These are phyloP conservation scores for Podocnemis expansa DNA, from an alignment of 2,113 vertebrate species.

Conservation along the genomic window DNA sequence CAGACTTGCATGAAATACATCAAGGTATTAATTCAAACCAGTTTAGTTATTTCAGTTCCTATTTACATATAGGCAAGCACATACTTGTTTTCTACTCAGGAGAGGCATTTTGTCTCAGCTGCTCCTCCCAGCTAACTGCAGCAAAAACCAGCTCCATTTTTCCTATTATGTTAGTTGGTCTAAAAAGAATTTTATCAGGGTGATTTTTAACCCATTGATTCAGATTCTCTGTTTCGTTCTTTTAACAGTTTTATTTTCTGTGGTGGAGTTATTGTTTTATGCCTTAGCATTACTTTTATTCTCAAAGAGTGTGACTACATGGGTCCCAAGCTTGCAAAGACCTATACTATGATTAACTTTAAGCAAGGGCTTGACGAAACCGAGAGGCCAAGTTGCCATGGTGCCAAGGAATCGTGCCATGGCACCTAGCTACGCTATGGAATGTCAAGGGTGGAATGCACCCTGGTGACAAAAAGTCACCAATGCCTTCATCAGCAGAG, in stretches of 20 bases:
- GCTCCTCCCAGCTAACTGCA: not conserved
- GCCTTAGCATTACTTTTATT: not conserved
- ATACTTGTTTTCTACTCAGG: not conserved
- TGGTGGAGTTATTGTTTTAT: not conserved
- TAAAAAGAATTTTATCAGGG: not conserved
- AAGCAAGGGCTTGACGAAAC: no score
- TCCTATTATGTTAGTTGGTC: not conserved
- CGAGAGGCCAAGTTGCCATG: no score
- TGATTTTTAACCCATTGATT: not conserved
- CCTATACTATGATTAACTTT: not conserved
- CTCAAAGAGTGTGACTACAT: not conserved
- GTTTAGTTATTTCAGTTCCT: fast-evolving
- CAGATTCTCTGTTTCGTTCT: not conserved
- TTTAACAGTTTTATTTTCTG: not conserved
- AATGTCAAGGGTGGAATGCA: no score
- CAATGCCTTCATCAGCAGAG: no score
- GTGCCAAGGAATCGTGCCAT: no score
- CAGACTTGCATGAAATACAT: not conserved
- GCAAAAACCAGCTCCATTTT: not conserved
- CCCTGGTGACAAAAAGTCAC: no score
- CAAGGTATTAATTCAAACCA: not conserved
- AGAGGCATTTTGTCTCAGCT: not conserved
- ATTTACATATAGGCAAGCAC: not conserved
- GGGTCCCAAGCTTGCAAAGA: not conserved
- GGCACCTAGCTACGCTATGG: no score